A percentile compares a stretch with the other conserved stretches of the same genome.
Evolutionary conservation across 2,797 vertebrate genomes (phyloP).

Genomic region (Channallabes apus): DNA sequence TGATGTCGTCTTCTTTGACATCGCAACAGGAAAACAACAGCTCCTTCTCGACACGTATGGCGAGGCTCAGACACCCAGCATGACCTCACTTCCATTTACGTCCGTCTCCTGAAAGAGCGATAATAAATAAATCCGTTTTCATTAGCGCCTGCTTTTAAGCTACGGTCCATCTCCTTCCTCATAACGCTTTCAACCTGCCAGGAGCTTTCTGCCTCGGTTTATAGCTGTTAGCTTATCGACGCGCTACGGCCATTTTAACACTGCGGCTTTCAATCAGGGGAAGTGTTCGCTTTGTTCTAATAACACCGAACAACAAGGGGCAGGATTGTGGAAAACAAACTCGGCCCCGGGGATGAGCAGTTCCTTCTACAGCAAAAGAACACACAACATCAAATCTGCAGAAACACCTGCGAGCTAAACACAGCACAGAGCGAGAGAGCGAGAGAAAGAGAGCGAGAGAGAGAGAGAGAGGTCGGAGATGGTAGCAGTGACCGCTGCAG

Average conservation of each 20-base stretch:
- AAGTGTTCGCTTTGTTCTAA: conserved; percentile 9
- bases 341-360: not conserved
- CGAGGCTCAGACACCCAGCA: no score
- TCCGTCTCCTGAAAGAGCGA: not conserved
- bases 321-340: conserved; percentile 22
- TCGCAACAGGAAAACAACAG: not conserved
- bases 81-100: not conserved
- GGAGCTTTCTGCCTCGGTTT: not conserved
- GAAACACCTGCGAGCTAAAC: conserved; percentile 27
- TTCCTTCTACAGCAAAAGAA: not conserved
- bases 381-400: conserved; percentile 10
- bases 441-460: not conserved
- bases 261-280: conserved; percentile 17
- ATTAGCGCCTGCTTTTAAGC: not conserved
- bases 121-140: not conserved
- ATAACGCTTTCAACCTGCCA: not conserved
- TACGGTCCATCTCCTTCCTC: not conserved
- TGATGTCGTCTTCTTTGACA: not conserved
- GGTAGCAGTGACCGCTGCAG: not conserved
- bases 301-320: not conserved
- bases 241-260: not conserved
- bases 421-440: not conserved
- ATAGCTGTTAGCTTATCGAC: not conserved
- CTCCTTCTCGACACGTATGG: not conserved
- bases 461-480: not conserved